phyloP scores from a whole-genome alignment of 2,888 invertebrate genomes.

The Lasioglossum leucozonium region DNA sequence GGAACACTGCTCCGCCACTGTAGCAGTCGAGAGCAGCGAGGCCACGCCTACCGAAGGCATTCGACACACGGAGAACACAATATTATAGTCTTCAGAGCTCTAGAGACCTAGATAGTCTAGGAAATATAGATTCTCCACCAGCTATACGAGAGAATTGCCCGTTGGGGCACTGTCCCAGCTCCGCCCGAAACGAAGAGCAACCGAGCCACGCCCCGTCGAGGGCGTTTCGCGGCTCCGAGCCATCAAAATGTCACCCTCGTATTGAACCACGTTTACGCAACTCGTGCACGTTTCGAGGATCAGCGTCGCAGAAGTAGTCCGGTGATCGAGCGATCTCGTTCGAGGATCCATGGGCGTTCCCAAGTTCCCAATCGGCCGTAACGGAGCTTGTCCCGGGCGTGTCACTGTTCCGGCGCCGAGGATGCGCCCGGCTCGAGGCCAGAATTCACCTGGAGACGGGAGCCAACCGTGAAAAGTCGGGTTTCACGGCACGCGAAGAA shows the following conservation, averaged over 20 bases:
- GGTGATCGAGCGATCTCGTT: neutral
- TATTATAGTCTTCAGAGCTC: neutral
- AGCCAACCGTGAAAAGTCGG: conserved; percentile 24
- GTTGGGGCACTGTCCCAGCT: neutral
- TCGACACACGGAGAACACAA: neutral
- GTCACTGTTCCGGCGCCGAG: conserved; percentile 2
- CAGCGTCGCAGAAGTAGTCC: neutral
- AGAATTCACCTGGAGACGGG: conserved; percentile 1
- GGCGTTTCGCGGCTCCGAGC: too few relatives aligned
- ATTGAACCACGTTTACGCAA: neutral
- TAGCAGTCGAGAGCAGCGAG: neutral
- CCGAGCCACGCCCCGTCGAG: too few relatives aligned
- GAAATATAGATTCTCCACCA: too few relatives aligned
- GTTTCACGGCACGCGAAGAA: conserved; percentile 24
- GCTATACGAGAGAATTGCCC: neutral
- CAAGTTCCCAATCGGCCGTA: neutral
- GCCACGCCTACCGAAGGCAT: neutral
- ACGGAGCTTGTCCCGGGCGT: conserved; percentile 1
- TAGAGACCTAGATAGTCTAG: too few relatives aligned
- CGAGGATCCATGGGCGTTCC: neutral
- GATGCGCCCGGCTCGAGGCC: neutral
- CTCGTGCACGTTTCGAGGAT: neutral
- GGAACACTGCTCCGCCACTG: neutral
- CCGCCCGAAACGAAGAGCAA: too few relatives aligned
- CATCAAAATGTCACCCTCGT: neutral